Conservation (phyloP, 2,888 invertebrate species). For the Sialis lutaria region DNA sequence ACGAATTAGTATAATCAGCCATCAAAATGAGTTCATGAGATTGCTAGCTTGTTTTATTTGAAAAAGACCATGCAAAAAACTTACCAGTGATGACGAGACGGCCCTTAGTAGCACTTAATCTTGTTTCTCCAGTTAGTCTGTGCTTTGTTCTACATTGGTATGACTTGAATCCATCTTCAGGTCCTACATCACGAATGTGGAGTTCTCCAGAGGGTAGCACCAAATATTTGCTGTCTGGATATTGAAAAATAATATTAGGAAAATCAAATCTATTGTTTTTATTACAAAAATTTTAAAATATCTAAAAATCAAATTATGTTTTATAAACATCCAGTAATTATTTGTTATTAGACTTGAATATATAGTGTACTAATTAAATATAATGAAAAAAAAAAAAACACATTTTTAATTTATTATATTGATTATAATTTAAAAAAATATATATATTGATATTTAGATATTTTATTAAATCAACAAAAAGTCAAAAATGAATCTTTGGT, state of each 20-base stretch:
- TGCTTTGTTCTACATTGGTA: conserved; percentile 91
- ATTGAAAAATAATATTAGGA: neutral
- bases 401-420: too few species aligned
- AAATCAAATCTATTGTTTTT: too few species aligned
- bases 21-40: conserved; percentile 16
- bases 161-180: conserved; percentile 85
- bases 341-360: too few species aligned
- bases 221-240: conserved; percentile 82
- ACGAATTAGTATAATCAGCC: neutral
- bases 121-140: conserved; percentile 79
- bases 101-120: conserved; percentile 84
- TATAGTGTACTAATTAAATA: too few species aligned
- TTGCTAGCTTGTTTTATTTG: conserved; percentile 9
- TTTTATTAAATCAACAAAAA: too few species aligned
- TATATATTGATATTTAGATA: too few species aligned
- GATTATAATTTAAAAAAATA: too few species aligned
- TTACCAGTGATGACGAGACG: conserved; percentile 89
- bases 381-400: too few species aligned
- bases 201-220: conserved; percentile 89
- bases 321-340: too few species aligned
- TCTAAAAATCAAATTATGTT: too few species aligned
- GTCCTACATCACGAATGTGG: conserved; percentile 87
- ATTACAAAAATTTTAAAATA: too few species aligned
- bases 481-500: too few species aligned
- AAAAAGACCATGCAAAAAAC: conserved; percentile 22